phyloP scores from a whole-genome alignment of 2,797 vertebrate genomes.

The Scolopax bukidnonensis region DNA sequence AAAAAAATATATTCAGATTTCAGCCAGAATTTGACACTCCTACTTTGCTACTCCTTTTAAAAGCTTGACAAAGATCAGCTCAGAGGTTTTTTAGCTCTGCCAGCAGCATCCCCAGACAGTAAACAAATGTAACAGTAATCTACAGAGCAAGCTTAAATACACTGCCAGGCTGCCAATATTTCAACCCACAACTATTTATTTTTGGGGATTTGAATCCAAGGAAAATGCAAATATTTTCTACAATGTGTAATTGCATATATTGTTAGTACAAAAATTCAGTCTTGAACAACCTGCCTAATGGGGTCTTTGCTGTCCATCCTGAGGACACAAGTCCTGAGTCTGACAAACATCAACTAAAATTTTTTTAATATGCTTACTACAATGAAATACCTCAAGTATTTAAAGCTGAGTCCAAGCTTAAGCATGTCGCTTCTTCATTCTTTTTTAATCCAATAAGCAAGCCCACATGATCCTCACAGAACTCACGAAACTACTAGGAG shows the following conservation, averaged over 20 bases:
- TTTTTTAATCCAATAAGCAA: not conserved
- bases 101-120: constrained; percentile 32
- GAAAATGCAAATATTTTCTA: constrained; percentile 4
- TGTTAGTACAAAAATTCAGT: not conserved
- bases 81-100: constrained; percentile 12
- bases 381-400: not conserved
- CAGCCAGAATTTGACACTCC: not conserved
- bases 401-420: not conserved
- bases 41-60: not conserved
- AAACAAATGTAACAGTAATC: constrained; percentile 27
- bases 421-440: not conserved
- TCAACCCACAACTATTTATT: not conserved
- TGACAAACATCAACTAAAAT: not conserved
- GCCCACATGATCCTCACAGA: not conserved
- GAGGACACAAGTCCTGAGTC: not conserved
- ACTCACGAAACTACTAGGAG: not conserved
- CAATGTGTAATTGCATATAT: not conserved
- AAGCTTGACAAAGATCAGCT: not conserved
- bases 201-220: not conserved
- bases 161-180: constrained; percentile 6
- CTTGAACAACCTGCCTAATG: not conserved
- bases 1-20: not conserved
- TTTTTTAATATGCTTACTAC: not conserved
- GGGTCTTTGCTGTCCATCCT: not conserved
- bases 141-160: constrained; percentile 22